Percentiles rank a stretch among this genome's conserved stretches.
phyloP scores from a whole-genome alignment of 2,113 vertebrate genomes.

The Scartelaos histophorus region DNA sequence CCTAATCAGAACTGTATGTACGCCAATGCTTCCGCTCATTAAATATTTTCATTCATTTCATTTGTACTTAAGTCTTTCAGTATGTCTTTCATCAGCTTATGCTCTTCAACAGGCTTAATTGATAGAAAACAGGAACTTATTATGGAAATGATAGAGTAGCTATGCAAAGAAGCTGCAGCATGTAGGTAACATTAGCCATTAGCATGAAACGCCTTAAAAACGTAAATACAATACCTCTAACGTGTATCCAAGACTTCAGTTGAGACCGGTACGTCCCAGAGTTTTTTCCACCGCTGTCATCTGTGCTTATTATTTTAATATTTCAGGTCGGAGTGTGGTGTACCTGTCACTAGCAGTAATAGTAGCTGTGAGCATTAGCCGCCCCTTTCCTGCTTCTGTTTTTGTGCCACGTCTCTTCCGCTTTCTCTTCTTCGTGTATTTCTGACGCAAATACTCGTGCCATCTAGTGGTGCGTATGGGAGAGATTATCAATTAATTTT shows the following conservation, averaged over 20 bases:
- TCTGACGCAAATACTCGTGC: background rate
- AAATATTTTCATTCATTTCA: background rate
- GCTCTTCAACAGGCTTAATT: background rate
- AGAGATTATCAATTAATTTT: background rate
- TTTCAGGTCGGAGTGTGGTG: background rate
- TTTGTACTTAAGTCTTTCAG: background rate
- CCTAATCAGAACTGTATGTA: background rate
- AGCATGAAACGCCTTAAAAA: constrained; percentile 5
- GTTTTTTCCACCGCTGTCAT: constrained; percentile 42
- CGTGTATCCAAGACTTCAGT: constrained; percentile 36
- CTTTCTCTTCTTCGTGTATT: constrained; percentile 31
- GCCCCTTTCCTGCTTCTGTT: constrained; percentile 54
- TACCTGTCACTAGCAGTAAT: constrained; percentile 34
- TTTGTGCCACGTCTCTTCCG: constrained; percentile 77
- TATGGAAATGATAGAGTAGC: background rate
- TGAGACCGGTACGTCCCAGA: constrained; percentile 24
- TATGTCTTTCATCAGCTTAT: background rate
- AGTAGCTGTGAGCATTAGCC: background rate
- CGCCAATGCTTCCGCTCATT: background rate
- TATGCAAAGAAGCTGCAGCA: background rate
- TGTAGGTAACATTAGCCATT: constrained; percentile 6
- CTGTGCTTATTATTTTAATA: constrained; percentile 13
- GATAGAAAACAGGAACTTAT: background rate
- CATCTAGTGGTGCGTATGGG: constrained; percentile 40
- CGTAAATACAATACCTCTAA: constrained; percentile 40